Evolutionary conservation across 2,113 vertebrate species (phyloP), one percentile per base, ranked within the genome.

Genomic region (Rostratula benghalensis): DNA sequence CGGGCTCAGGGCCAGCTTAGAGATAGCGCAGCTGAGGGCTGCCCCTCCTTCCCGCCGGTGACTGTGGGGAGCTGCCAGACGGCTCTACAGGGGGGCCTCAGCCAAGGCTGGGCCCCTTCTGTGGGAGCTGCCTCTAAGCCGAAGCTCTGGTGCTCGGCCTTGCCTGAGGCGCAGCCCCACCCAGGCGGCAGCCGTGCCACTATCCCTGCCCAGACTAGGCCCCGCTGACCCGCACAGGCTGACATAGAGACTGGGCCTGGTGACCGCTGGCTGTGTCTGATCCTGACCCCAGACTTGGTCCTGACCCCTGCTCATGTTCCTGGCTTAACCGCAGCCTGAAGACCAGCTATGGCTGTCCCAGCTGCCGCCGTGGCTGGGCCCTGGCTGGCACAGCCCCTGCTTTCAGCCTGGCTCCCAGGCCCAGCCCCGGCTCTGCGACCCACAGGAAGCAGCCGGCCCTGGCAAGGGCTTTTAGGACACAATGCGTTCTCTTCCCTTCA

Each of bases 181-280:
- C 25, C 2, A 3, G 4, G 1, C 1, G 11, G 35, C 63, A 41
- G 39, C 56, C 23, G 1, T 35, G 37, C 6, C 54, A 10, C 21
- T 20, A 7, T 30, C 30, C 3, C 2, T 2, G n/a, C 54, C 39
- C 1, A 0, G 54, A 65, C 10, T 1, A 3, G 80, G 46, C 35
- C 31, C 63, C 1, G 1, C 43, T 8, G 43, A 33, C 5, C 73
- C 33, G 30, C 30, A 10, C 1, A 0, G 53, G 37, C 33, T 43
- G 33, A 18, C 30, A 13, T 28, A 41, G 20, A 3, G 1, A 21
- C 24, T 6, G 4, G 19, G 24, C 31, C 70, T 69, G 48, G 48
- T 1, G 1, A 12, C 39, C 21, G 1, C 33, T 8, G 78, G 4
- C 60, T 28, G 18, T 9, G 9, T 6, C 41, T 56, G 28, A 56